Evolutionary conservation across 2,888 invertebrate genomes (phyloP), one percentile per base, ranked within the genome.

Genomic region (Pammene fasciana): DNA sequence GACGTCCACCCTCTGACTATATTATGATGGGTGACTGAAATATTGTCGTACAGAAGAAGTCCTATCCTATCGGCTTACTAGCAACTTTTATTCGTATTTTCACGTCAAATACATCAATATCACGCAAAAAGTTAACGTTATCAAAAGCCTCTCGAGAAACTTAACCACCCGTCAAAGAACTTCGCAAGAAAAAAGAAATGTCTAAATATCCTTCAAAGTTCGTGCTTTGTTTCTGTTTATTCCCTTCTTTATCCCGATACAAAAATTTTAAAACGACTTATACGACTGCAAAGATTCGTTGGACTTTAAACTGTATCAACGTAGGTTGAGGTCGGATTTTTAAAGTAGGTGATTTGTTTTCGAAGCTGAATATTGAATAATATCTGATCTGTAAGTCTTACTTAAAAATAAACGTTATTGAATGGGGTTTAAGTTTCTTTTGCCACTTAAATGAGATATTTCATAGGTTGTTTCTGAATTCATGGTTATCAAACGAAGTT

Each of bases 131-230:
- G 43, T 43, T 18, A 26, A 7, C 7, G 43, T 5, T 57, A 43
- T 43, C 56, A 13, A 18, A 41, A 26, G 43, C 43, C 43, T 57
- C 18, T 38, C 36, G 11, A 56, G 18, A 57, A 38, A 57, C 18
- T 5, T 43, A 41, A 57, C 36, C 38, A 38, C 38, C 41, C 13
- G 18, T 43, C 56, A 41, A 14, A 9, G 16, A 56, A 56, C 38
- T 56, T 56, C 7, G 6, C 18, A 45, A 34, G 46, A 18, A 61
- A 61, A 60, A 48, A 16, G 10, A 14, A 38, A 61, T 13, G 16
- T 61, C 61, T 36, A 9, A 48, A 48, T 61, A 50, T 48, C 48
- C 61, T 61, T 61, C 61, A 61, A 46, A 60, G 14, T 14, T 59
- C 43, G n/a, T 18, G 45, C 14, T 46, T 46, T 60, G 48, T 48